Conservation (phyloP, 1,140 invertebrate species). For the Magallana angulata region DNA sequence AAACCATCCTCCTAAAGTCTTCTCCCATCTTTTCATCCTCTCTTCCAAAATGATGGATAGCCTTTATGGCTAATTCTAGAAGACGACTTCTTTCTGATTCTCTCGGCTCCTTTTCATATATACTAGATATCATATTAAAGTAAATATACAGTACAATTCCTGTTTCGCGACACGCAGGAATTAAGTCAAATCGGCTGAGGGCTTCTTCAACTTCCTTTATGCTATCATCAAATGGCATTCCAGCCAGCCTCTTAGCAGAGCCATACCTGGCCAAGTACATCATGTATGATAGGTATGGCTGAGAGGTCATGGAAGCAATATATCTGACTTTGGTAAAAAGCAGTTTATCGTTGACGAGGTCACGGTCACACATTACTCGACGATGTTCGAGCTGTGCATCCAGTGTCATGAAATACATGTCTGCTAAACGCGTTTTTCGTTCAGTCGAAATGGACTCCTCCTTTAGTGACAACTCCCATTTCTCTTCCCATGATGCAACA, state of each 20-base stretch:
- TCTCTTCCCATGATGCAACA: not conserved
- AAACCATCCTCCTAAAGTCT: slow-evolving; percentile 45
- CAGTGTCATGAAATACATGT: slow-evolving; percentile 49
- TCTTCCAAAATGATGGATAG: slow-evolving; percentile 45
- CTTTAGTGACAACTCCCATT: not conserved
- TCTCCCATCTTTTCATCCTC: slow-evolving; percentile 39
- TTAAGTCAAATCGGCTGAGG: not conserved
- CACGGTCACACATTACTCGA: slow-evolving; percentile 30
- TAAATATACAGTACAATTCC: slow-evolving; percentile 44
- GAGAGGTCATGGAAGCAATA: slow-evolving; percentile 5
- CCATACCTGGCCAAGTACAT: slow-evolving; percentile 45
- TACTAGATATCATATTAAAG: slow-evolving; percentile 42
- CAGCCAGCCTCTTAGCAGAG: slow-evolving; percentile 31
- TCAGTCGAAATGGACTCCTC: not conserved
- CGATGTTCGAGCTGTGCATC: slow-evolving; percentile 42
- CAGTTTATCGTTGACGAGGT: slow-evolving; percentile 9
- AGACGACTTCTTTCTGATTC: not conserved
- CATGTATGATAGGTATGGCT: slow-evolving; percentile 21
- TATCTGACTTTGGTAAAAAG: slow-evolving; percentile 26
- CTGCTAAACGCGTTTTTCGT: not conserved
- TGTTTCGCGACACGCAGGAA: slow-evolving; percentile 44
- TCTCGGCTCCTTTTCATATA: slow-evolving; percentile 2
- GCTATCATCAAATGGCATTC: slow-evolving; percentile 31
- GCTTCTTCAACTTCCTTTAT: slow-evolving; percentile 40
- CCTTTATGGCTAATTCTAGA: slow-evolving; percentile 3